Percentiles rank a stretch among this genome's conserved stretches.
Evolutionary conservation across 2,797 vertebrate species (phyloP).

Genomic region (Tarsius wallacei): DNA sequence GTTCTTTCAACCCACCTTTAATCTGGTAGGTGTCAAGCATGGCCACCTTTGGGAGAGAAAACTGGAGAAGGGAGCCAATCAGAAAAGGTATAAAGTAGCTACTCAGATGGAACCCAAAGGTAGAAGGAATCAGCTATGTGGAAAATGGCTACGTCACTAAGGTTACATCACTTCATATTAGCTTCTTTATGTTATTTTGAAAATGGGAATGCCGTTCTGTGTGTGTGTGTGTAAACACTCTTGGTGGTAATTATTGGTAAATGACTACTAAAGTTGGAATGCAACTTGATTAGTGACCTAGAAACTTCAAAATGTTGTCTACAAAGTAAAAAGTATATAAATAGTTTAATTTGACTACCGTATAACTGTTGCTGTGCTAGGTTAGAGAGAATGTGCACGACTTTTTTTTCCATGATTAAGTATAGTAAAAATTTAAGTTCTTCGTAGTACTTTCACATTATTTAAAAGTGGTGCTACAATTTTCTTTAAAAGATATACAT

Average conservation of each 20-base stretch:
- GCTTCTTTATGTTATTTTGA: constrained; percentile 52
- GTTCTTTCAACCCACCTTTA: neutral
- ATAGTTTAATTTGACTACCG: constrained; percentile 60
- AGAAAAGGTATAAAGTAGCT: neutral
- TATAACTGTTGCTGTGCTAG: constrained; percentile 21
- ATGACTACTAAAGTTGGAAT: neutral
- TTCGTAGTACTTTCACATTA: constrained; percentile 18
- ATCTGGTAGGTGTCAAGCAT: neutral
- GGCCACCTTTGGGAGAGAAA: neutral
- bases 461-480: neutral
- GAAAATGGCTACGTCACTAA: neutral
- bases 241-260: constrained; percentile 22
- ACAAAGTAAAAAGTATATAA: constrained; percentile 13
- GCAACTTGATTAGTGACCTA: constrained; percentile 19
- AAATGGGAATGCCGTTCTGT: neutral
- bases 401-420: neutral
- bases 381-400: constrained; percentile 48
- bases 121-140: neutral
- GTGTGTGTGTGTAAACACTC: neutral
- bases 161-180: neutral
- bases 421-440: constrained; percentile 3
- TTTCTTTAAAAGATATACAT: constrained; percentile 62
- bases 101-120: neutral
- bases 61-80: neutral
- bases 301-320: constrained; percentile 42